Conservation (phyloP, 2,888 invertebrate species). For the Chrysotoxum bicinctum region DNA sequence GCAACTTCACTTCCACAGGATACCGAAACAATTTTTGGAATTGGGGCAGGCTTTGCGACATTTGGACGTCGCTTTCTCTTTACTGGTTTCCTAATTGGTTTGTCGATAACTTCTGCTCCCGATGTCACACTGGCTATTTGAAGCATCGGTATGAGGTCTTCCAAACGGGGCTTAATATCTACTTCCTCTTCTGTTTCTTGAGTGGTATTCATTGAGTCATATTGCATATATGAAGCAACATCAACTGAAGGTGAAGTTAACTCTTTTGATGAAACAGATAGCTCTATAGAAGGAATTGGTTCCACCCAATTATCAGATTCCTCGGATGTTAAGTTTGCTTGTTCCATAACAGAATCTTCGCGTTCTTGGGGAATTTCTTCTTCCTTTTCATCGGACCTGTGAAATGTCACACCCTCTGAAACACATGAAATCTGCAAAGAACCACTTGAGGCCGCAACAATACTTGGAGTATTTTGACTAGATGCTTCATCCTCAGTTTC, state of each 20-base stretch:
- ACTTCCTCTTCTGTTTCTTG: constrained; percentile 39
- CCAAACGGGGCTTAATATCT: constrained; percentile 78
- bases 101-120: constrained; percentile 68
- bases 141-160: constrained; percentile 77
- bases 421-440: constrained; percentile 75
- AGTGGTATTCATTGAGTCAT: neutral
- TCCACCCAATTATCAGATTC: neutral
- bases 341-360: neutral
- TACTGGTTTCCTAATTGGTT: neutral
- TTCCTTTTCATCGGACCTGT: constrained; percentile 30
- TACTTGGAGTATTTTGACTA: constrained; percentile 45
- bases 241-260: neutral
- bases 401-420: constrained; percentile 75
- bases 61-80: constrained; percentile 11
- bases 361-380: neutral
- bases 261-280: neutral
- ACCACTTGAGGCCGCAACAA: constrained; percentile 61
- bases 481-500: constrained; percentile 35
- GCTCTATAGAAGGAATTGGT: neutral
- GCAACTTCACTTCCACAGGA: constrained; percentile 34
- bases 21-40: constrained; percentile 50
- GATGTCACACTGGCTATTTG: constrained; percentile 77
- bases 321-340: neutral
- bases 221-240: neutral
- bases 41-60: neutral